Evolutionary conservation across 1,140 invertebrate species (phyloP).

Genomic region (Ceratina australensis): DNA sequence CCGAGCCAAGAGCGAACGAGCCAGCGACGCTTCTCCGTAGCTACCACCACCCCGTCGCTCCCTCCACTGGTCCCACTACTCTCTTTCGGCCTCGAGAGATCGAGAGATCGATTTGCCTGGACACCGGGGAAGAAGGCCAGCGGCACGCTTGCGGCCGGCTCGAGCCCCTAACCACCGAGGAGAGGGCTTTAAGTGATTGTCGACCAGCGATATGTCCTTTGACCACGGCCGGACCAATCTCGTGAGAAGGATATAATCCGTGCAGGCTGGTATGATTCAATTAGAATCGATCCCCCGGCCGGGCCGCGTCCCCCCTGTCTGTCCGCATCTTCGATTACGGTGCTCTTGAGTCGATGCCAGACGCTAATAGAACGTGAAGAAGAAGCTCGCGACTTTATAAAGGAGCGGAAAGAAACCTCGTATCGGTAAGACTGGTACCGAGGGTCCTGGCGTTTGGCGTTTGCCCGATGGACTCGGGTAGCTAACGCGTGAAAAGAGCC

Average conservation of each 20-base stretch:
- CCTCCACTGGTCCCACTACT: neutral
- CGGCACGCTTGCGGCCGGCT: conserved; percentile 22
- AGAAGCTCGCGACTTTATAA: conserved; percentile 4
- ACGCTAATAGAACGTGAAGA: conserved; percentile 21
- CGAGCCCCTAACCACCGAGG: conserved; percentile 23
- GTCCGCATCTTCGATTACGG: conserved; percentile 31
- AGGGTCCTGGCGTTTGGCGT: too few relatives aligned
- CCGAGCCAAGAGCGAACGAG: neutral
- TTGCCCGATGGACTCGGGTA: too few relatives aligned
- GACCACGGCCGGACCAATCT: conserved; percentile 43
- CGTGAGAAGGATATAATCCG: conserved; percentile 51
- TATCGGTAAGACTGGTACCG: too few relatives aligned
- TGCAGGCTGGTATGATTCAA: conserved; percentile 42
- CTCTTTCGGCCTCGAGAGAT: neutral
- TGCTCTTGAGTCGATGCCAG: conserved; percentile 21
- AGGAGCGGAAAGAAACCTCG: neutral
- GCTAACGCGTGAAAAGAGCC: too few relatives aligned
- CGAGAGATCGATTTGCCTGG: conserved; percentile 45
- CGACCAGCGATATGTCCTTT: conserved; percentile 48
- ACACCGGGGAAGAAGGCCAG: conserved; percentile 12
- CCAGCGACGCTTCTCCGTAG: neutral
- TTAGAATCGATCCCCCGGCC: conserved; percentile 39
- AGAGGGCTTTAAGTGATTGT: conserved; percentile 50
- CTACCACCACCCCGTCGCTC: too few relatives aligned
- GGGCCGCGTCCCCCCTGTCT: too few relatives aligned